Evolutionary conservation across 2,888 invertebrate species (phyloP), one percentile per base, ranked within the genome.

Genomic region (Mimumesa dahlbomi): DNA sequence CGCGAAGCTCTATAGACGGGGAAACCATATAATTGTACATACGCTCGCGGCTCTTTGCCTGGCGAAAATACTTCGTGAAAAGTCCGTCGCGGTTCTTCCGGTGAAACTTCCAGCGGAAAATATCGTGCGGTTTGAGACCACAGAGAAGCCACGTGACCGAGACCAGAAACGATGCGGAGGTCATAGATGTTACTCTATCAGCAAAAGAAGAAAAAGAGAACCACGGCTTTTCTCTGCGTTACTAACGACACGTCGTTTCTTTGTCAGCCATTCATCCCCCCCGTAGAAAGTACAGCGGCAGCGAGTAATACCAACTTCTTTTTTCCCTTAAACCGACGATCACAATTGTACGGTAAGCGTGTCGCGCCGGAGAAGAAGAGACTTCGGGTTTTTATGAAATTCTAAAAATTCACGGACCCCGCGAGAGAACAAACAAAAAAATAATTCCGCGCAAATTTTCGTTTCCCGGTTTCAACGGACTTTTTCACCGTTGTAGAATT

Each of bases 1-100:
- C 53, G 48, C 2, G 36, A 29, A 63, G 56, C 64, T 74, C 68
- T 65, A 53, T 14, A 49, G 57, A 1, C 42, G 42, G 21, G 36
- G 75, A 72, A 75, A 42, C 75, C 63, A 63, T 77, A 78, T 78
- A 77, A 77, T 78, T 69, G 74, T 52, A 56, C 61, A 45, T n/a
- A n/a, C 50, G 54, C 57, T 40, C 52, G 57, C 58, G 50, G 49
- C 49, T 61, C 71, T 43, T 25, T 2, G 52, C 46, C 29, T 18
- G 45, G 54, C 58, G 57, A 68, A 62, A 79, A 68, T 68, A 66
- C 68, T 67, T 43, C n/a, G 61, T 31, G 50, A 68, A 68, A 72
- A 74, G 74, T 72, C 64, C 38, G 29, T 14, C 40, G 58, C 43
- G 49, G 45, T 63, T 67, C 48, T 66, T 53, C 25, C 29, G 40